Percentiles rank a stretch among this genome's conserved stretches.
Conservation (phyloP, 2,113 vertebrate species). For the Saiga tatarica region DNA sequence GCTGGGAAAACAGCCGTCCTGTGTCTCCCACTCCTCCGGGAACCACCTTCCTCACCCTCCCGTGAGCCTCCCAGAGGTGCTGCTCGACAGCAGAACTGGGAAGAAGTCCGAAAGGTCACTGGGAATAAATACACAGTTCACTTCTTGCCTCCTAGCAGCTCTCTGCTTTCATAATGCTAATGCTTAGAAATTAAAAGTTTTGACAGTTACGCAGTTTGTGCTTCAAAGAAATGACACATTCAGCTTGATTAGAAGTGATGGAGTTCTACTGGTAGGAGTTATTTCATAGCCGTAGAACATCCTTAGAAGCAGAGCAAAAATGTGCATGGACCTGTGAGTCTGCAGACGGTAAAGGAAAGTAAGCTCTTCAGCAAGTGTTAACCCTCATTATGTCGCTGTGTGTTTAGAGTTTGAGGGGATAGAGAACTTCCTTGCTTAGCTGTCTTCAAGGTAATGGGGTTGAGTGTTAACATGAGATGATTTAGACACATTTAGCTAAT, state of each 20-base stretch:
- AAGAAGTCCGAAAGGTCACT: background rate
- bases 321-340: fast-evolving
- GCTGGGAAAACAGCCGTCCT: background rate
- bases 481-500: background rate
- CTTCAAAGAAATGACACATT: background rate
- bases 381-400: background rate
- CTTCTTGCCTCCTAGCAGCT: background rate
- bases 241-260: background rate
- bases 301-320: no score
- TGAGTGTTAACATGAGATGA: background rate
- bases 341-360: no score
- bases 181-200: background rate
- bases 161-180: background rate
- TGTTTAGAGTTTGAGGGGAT: background rate
- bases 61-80: background rate
- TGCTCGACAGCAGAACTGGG: background rate
- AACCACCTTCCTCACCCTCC: background rate
- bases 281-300: background rate
- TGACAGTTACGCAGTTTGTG: fast-evolving
- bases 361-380: background rate
- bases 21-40: background rate
- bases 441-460: background rate
- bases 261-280: background rate
- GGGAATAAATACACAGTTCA: background rate
- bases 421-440: background rate